Conservation (phyloP, 2,113 vertebrate genomes). For the Rhizomys pruinosus region DNA sequence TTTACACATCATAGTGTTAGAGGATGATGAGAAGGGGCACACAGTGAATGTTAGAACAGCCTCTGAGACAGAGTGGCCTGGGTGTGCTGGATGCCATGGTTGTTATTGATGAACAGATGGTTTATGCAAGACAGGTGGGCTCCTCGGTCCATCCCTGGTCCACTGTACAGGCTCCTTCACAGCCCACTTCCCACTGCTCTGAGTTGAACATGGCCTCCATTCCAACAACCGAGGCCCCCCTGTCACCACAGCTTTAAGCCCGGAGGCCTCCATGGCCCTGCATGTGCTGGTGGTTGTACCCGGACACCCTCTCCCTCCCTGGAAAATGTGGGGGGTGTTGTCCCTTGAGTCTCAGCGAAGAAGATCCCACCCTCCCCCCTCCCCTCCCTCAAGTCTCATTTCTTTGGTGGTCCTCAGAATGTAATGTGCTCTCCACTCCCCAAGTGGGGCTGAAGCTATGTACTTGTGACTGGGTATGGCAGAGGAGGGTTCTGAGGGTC, state of each 20-base stretch:
- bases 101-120: not conserved
- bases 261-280: not conserved
- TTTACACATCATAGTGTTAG: fast-evolving
- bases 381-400: fast-evolving
- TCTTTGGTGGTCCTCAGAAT: fast-evolving
- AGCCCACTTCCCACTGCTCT: not conserved
- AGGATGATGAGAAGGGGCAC: no score
- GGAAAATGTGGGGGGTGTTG: fast-evolving
- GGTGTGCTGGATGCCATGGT: not conserved
- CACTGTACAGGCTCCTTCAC: not conserved
- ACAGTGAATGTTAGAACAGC: not conserved
- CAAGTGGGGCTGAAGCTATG: no score
- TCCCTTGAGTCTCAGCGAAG: not conserved
- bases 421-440: not conserved
- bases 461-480: no score
- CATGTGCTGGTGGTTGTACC: fast-evolving
- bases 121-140: not conserved
- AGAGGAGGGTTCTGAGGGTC: no score
- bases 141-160: not conserved
- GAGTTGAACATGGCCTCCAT: not conserved
- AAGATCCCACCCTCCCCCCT: not conserved
- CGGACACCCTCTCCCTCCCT: not conserved
- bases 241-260: fast-evolving
- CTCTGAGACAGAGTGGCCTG: not conserved
- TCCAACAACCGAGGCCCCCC: fast-evolving